These are phyloP conservation scores for Spisula subtruncata DNA, from an alignment of 2,888 invertebrate species.

Conservation along the genomic window DNA sequence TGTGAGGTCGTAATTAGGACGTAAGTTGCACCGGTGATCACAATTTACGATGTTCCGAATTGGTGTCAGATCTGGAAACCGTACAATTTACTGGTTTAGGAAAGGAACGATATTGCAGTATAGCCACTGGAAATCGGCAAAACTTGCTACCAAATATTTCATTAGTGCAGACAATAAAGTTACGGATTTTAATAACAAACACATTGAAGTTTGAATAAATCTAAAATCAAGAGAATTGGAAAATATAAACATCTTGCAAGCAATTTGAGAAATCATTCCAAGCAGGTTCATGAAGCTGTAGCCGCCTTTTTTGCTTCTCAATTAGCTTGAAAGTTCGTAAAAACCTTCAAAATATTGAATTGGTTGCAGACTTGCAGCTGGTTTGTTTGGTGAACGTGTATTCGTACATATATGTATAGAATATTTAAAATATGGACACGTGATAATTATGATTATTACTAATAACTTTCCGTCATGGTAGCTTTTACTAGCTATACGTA, in stretches of 20 bases:
- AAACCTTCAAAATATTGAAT: too few relatives aligned
- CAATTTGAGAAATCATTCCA: too few relatives aligned
- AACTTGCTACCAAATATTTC: not conserved
- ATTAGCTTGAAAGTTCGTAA: too few relatives aligned
- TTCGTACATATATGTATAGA: too few relatives aligned
- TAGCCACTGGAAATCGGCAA: constrained; percentile 7
- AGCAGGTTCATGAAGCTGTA: too few relatives aligned
- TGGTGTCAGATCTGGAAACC: not conserved
- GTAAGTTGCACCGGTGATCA: not conserved
- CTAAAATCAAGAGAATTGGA: constrained; percentile 8
- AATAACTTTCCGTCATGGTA: too few relatives aligned
- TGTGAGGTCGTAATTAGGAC: constrained; percentile 17
- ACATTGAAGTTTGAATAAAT: not conserved
- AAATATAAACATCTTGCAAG: not conserved
- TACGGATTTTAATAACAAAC: not conserved
- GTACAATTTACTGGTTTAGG: not conserved
- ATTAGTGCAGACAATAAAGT: not conserved
- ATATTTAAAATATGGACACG: too few relatives aligned
- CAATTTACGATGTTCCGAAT: not conserved
- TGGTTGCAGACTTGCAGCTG: too few relatives aligned
- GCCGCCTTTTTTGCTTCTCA: too few relatives aligned
- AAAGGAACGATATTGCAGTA: not conserved
- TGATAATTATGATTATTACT: too few relatives aligned
- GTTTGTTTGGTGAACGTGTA: too few relatives aligned
- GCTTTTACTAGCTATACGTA: too few relatives aligned